phyloP scores from a whole-genome alignment of 1,140 invertebrate species.

The Drosophila pachea region DNA sequence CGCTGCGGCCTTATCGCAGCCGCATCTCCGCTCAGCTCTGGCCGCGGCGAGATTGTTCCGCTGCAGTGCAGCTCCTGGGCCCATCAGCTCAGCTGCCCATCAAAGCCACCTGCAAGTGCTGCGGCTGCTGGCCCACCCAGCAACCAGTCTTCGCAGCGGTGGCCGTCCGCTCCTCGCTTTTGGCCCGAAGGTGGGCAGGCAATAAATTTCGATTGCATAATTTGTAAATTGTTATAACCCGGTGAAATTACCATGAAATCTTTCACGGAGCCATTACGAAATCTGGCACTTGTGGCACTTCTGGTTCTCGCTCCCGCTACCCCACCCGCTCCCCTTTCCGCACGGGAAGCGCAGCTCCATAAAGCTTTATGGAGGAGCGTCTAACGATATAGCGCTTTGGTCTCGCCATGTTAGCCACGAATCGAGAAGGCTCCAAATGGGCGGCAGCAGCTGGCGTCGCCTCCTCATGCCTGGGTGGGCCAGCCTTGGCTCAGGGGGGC shows the following conservation, averaged over 20 bases:
- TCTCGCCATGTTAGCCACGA: constrained; percentile 51
- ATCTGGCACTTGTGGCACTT: constrained; percentile 71
- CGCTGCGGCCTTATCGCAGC: too few relatives aligned
- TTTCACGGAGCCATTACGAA: constrained; percentile 67
- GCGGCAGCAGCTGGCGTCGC: constrained; percentile 5
- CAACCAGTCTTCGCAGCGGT: background rate
- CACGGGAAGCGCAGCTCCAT: too few relatives aligned
- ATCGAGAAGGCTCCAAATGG: constrained; percentile 18
- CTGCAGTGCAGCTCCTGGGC: constrained; percentile 33
- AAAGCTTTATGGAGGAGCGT: constrained; percentile 62
- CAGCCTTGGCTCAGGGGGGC: background rate
- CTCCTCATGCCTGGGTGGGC: constrained; percentile 61
- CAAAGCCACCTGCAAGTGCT: constrained; percentile 62
- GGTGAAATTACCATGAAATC: constrained; percentile 74
- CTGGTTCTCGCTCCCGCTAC: constrained; percentile 2
- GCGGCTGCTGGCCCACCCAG: constrained; percentile 19
- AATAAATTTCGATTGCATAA: constrained; percentile 76
- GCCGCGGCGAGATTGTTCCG: too few relatives aligned
- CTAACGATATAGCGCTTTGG: constrained; percentile 51
- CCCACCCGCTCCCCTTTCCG: background rate
- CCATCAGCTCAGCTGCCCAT: constrained; percentile 61
- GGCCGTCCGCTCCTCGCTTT: background rate
- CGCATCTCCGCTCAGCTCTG: constrained; percentile 9
- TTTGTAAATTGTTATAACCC: constrained; percentile 76
- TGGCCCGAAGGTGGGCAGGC: constrained; percentile 34